Conservation (phyloP, 2,113 vertebrate species). For the Menidia beryllina region DNA sequence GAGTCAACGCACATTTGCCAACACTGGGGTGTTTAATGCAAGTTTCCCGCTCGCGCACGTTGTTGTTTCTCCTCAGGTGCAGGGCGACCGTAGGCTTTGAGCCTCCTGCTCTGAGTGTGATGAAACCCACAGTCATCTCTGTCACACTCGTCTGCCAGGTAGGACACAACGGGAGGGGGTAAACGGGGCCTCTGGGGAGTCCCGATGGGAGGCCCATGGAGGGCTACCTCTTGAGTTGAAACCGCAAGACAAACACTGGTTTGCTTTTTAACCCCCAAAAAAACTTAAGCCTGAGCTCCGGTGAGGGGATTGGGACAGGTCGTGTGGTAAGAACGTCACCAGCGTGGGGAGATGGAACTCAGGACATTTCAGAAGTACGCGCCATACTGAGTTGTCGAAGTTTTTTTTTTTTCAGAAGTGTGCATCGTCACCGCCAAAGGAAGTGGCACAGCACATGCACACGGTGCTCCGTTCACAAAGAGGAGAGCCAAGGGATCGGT, state of each 20-base stretch:
- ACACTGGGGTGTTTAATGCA: slow-evolving; percentile 48
- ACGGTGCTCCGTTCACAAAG: not conserved
- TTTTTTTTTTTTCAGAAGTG: not conserved
- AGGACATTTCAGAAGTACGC: not conserved
- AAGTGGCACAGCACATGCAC: not conserved
- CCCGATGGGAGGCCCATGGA: slow-evolving; percentile 4
- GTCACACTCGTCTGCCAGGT: slow-evolving; percentile 17
- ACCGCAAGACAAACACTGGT: slow-evolving; percentile 4
- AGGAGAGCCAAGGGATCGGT: not conserved
- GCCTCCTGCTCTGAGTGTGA: slow-evolving; percentile 63
- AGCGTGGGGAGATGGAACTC: not conserved
- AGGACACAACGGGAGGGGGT: slow-evolving; percentile 5
- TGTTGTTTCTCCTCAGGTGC: slow-evolving; percentile 55
- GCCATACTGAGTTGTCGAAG: not conserved
- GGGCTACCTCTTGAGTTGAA: not conserved
- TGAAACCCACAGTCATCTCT: slow-evolving; percentile 70
- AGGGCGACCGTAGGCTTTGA: not conserved
- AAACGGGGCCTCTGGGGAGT: slow-evolving; percentile 40
- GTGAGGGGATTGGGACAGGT: no score
- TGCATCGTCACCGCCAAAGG: not conserved
- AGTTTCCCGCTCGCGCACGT: slow-evolving; percentile 31
- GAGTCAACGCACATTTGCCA: slow-evolving; percentile 70
- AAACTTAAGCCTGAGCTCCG: not conserved
- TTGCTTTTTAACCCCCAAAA: not conserved
- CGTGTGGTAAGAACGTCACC: not conserved